Evolutionary conservation across 2,888 invertebrate genomes (phyloP).

Genomic region (Morpho helenor): DNA sequence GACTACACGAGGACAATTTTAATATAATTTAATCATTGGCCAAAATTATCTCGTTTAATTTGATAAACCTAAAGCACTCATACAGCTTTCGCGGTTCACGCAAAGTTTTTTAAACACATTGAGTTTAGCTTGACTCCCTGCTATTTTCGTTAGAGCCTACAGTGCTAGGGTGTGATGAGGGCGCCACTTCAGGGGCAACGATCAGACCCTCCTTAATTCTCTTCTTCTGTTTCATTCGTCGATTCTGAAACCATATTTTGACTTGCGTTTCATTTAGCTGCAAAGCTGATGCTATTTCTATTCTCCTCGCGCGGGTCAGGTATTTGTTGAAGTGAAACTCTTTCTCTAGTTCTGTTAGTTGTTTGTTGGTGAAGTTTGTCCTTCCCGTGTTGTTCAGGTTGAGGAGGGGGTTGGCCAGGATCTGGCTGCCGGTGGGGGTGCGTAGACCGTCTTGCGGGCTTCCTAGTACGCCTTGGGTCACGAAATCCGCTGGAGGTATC

Average conservation of each 20-base stretch:
- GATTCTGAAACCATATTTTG: constrained; percentile 99
- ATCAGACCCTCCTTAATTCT: constrained; percentile 95
- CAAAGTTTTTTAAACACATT: constrained; percentile 6
- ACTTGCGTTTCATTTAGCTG: constrained; percentile 98
- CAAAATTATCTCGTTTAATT: too few species aligned
- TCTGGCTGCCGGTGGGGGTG: constrained; percentile 69
- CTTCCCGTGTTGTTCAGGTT: constrained; percentile 91
- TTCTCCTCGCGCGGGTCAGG: constrained; percentile 96
- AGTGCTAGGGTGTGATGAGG: constrained; percentile 54
- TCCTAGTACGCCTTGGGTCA: constrained; percentile 66
- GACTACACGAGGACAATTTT: too few species aligned
- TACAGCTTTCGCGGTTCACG: not conserved
- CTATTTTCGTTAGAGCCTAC: constrained; percentile 85
- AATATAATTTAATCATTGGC: too few species aligned
- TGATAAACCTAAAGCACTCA: not conserved
- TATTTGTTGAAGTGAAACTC: constrained; percentile 99
- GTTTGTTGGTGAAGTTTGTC: constrained; percentile 99
- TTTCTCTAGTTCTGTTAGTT: constrained; percentile 98
- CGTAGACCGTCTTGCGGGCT: constrained; percentile 70
- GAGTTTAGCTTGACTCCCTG: constrained; percentile 81
- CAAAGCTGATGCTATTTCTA: constrained; percentile 97
- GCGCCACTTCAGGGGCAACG: constrained; percentile 72
- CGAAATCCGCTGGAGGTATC: constrained; percentile 75
- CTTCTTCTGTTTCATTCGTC: constrained; percentile 99
- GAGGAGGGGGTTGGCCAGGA: constrained; percentile 69